A percentile compares a stretch with the other conserved stretches of the same genome.
These are phyloP conservation scores for Nothobranchius furzeri DNA, from an alignment of 2,113 vertebrate species.

Conservation along the genomic window DNA sequence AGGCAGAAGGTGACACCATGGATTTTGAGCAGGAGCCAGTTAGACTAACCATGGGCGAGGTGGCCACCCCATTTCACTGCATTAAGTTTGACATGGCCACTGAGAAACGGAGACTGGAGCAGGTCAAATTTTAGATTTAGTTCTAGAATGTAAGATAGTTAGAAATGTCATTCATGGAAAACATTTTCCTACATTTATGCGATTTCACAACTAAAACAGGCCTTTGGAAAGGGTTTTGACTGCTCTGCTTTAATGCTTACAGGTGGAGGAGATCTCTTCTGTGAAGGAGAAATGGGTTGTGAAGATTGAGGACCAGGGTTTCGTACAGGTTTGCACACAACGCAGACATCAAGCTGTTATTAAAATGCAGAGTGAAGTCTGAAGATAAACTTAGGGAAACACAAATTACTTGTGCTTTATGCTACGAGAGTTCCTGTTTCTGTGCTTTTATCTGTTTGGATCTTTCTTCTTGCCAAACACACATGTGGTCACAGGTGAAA, in stretches of 20 bases:
- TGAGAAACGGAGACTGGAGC: conserved; percentile 87
- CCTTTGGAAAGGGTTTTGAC: background rate
- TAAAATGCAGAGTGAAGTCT: background rate
- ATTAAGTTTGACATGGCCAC: conserved; percentile 90
- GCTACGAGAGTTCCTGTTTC: background rate
- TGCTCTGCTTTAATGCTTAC: conserved; percentile 18
- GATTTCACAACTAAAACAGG: background rate
- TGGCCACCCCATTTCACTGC: conserved; percentile 89
- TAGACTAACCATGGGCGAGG: conserved; percentile 87
- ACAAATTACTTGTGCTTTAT: background rate
- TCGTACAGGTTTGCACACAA: conserved; percentile 46
- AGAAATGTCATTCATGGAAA: background rate
- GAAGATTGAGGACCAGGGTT: conserved; percentile 57
- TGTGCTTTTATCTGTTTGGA: background rate
- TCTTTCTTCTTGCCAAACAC: background rate
- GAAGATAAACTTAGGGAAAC: background rate
- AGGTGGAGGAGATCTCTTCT: conserved; percentile 73
- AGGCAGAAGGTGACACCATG: conserved; percentile 78
- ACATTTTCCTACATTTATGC: background rate
- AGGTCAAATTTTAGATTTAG: conserved; percentile 43
- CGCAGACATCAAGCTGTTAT: background rate
- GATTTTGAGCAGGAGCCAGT: conserved; percentile 87
- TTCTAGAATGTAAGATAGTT: background rate
- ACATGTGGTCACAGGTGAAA: background rate
- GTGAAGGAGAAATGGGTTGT: conserved; percentile 64